Evolutionary conservation across 2,113 vertebrate species (phyloP).

Genomic region (Sinocyclocheilus anophthalmus): DNA sequence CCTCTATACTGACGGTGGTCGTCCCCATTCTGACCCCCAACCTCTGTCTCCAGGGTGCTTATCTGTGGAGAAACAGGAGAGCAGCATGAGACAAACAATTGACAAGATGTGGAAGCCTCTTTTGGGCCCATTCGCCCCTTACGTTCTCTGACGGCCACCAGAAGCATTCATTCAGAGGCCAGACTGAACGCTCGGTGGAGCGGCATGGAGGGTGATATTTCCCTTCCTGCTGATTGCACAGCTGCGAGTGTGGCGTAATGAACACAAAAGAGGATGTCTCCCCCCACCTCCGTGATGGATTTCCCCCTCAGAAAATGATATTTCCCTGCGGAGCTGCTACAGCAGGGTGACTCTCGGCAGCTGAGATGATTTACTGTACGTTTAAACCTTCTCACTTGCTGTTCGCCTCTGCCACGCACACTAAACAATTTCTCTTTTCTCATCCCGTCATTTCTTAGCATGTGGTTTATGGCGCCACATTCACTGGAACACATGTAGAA

Average conservation of each 20-base stretch:
- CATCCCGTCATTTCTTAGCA: background rate
- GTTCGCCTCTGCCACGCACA: background rate
- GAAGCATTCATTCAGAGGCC: background rate
- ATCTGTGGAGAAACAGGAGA: constrained; percentile 66
- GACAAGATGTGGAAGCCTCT: background rate
- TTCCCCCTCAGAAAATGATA: constrained; percentile 28
- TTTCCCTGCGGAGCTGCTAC: constrained; percentile 28
- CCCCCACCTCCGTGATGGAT: constrained; percentile 37
- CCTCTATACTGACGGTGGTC: constrained; percentile 84
- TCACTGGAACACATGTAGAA: background rate
- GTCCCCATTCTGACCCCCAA: constrained; percentile 84
- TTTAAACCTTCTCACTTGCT: constrained; percentile 15
- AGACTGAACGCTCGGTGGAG: too few relatives aligned
- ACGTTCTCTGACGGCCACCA: background rate
- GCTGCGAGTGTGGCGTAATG: constrained; percentile 7
- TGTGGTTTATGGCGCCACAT: background rate
- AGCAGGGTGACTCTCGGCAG: background rate
- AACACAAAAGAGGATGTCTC: constrained; percentile 44
- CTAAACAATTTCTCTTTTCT: constrained; percentile 3
- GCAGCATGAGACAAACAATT: background rate
- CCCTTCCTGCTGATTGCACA: constrained; percentile 11
- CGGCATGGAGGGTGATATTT: background rate
- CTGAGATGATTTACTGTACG: constrained; percentile 6
- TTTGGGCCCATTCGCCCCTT: too few relatives aligned
- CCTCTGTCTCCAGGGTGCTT: constrained; percentile 77